Conservation (phyloP, 2,797 vertebrate genomes). For the Darevskia mixta region DNA sequence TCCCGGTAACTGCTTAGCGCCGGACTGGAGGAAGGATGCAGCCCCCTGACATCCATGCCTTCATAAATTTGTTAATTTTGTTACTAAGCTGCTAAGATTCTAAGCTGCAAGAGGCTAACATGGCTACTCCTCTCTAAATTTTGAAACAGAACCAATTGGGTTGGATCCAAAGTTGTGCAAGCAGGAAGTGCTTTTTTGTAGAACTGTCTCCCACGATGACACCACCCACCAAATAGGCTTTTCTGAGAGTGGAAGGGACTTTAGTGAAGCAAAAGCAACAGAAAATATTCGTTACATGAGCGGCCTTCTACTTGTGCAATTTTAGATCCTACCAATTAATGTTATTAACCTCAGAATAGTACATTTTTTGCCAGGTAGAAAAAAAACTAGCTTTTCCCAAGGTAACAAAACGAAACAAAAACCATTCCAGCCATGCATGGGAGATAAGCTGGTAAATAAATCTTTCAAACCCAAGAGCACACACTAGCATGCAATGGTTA, state of each 20-base stretch:
- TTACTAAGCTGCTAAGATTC: too few relatives aligned
- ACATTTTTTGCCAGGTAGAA: not conserved
- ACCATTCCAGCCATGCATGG: not conserved
- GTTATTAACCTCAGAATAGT: not conserved
- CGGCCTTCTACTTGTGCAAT: not conserved
- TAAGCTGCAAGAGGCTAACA: too few relatives aligned
- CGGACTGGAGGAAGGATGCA: too few relatives aligned
- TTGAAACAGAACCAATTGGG: not conserved
- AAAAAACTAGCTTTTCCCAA: not conserved
- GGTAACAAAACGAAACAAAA: not conserved
- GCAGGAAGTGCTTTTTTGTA: not conserved
- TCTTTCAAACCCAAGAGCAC: not conserved
- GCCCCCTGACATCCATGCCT: too few relatives aligned
- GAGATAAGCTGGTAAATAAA: not conserved
- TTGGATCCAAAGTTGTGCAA: not conserved
- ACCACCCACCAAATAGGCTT: not conserved
- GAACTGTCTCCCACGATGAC: not conserved
- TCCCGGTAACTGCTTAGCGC: too few relatives aligned
- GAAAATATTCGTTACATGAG: not conserved
- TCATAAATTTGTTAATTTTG: too few relatives aligned
- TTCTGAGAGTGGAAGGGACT: not conserved
- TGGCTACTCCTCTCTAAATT: not conserved
- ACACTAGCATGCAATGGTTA: constrained; percentile 1
- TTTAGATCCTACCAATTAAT: not conserved
- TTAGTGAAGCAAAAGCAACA: not conserved